phyloP scores from a whole-genome alignment of 2,888 invertebrate species.

The Aelia acuminata region DNA sequence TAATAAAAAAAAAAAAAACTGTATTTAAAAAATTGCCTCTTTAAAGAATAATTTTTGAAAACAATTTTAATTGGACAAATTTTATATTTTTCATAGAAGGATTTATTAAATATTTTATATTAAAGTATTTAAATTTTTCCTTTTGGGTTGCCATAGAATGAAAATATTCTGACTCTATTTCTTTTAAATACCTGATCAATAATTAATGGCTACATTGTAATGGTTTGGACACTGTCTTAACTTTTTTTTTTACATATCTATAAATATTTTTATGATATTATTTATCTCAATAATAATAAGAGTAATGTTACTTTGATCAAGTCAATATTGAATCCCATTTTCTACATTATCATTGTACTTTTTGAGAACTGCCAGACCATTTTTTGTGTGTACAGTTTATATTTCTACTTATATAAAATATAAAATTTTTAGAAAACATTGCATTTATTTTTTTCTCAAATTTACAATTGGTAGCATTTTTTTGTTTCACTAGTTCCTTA shows the following conservation, averaged over 20 bases:
- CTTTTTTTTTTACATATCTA: not conserved
- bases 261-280: not conserved
- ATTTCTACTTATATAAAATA: not conserved
- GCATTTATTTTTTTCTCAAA: not conserved
- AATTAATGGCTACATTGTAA: not conserved
- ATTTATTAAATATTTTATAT: not conserved
- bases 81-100: not conserved
- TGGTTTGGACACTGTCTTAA: not conserved
- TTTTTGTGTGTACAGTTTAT: not conserved
- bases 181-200: not conserved
- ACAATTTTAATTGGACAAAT: not conserved
- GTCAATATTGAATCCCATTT: not conserved
- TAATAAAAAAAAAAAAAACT: no score
- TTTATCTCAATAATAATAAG: not conserved
- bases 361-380: conserved; percentile 3
- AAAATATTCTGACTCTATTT: not conserved
- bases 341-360: not conserved
- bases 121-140: not conserved
- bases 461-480: not conserved
- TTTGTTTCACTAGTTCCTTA: not conserved
- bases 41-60: not conserved
- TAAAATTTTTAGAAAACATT: not conserved
- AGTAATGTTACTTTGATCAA: not conserved
- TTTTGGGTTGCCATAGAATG: not conserved
- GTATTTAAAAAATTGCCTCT: no score